Evolutionary conservation across 2,888 invertebrate species (phyloP).

Genomic region (Panopea generosa): DNA sequence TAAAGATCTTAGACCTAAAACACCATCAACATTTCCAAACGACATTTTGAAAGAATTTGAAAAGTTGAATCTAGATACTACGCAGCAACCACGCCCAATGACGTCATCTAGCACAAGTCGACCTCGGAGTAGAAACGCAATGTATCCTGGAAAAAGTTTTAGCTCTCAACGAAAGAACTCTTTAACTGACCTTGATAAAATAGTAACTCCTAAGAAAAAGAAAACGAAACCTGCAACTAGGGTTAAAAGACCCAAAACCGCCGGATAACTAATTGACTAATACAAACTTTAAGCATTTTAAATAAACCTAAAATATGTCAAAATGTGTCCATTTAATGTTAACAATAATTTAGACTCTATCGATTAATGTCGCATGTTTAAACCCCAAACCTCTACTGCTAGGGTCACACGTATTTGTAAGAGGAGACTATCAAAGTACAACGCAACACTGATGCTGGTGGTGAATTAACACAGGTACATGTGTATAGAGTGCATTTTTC

Average conservation of each 20-base stretch:
- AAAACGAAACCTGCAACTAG: slow-evolving; percentile 25
- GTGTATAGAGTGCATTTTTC: no score
- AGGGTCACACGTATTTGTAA: no score
- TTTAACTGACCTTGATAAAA: slow-evolving; percentile 67
- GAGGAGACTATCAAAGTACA: no score
- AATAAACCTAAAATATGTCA: no score
- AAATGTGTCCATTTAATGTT: no score
- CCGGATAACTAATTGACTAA: no score
- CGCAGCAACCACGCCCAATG: slow-evolving; percentile 60
- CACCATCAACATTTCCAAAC: slow-evolving; percentile 55
- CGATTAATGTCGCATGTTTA: no score
- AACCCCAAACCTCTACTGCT: no score
- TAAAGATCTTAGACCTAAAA: slow-evolving; percentile 68
- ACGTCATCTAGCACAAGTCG: slow-evolving; percentile 55
- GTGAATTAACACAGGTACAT: no score
- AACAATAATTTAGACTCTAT: no score
- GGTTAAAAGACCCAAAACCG: slow-evolving; percentile 59
- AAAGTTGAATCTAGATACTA: slow-evolving; percentile 72
- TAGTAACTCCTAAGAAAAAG: slow-evolving; percentile 34
- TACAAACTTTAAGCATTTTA: no score
- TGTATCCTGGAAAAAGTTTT: slow-evolving; percentile 75
- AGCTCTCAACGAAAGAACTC: slow-evolving; percentile 77
- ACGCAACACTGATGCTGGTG: no score
- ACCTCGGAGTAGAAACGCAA: slow-evolving; percentile 70
- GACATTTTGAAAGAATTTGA: slow-evolving; percentile 71